phyloP scores from a whole-genome alignment of 2,113 vertebrate species.

The Zingel zingel region DNA sequence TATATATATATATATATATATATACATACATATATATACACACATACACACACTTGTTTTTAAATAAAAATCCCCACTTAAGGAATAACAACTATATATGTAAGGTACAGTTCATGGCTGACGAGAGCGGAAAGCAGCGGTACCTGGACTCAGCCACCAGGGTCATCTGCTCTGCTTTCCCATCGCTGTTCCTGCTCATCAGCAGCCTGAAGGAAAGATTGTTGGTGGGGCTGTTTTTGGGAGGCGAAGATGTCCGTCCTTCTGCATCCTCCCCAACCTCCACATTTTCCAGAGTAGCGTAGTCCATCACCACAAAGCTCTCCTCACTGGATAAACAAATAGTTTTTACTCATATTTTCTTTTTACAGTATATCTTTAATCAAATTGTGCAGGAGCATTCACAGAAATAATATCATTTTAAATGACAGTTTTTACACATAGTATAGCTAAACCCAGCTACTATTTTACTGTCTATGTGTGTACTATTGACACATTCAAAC shows the following conservation, averaged over 20 bases:
- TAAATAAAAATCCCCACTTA: neutral
- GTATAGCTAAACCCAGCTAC: neutral
- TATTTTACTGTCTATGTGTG: neutral
- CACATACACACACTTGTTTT: no score
- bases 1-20: no score
- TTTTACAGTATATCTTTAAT: neutral
- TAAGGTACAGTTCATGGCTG: neutral
- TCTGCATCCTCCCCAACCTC: slow-evolving; percentile 80
- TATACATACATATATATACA: no score
- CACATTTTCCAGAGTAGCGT: slow-evolving; percentile 89
- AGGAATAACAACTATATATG: neutral
- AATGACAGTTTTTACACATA: neutral
- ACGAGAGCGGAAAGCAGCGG: neutral
- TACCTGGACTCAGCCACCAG: slow-evolving; percentile 90
- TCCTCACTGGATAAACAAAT: slow-evolving; percentile 86
- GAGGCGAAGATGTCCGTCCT: slow-evolving; percentile 39
- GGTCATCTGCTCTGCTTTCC: slow-evolving; percentile 83
- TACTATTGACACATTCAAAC: neutral
- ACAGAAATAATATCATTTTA: neutral
- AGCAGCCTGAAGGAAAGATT: slow-evolving; percentile 84
- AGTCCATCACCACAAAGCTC: slow-evolving; percentile 89
- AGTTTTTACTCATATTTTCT: neutral
- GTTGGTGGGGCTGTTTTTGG: slow-evolving; percentile 63
- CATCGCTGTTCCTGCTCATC: slow-evolving; percentile 91
- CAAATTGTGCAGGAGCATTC: neutral